Conservation (phyloP, 2,113 vertebrate species). For the Corydoras maculifer region DNA sequence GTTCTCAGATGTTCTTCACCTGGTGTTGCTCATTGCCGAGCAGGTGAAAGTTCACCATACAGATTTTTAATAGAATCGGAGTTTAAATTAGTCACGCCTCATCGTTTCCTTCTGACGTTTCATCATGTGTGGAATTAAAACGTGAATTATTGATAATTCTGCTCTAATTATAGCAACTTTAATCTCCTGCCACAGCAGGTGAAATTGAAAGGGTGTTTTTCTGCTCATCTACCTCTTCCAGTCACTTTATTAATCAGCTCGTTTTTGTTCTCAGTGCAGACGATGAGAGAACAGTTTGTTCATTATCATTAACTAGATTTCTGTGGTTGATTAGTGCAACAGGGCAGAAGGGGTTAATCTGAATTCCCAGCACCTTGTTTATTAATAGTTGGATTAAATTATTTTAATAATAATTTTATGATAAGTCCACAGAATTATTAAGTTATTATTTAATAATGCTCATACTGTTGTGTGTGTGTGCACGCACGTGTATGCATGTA, state of each 20-base stretch:
- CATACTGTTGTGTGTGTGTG: too few species aligned
- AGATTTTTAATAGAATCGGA: conserved; percentile 4
- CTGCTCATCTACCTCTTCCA: conserved; percentile 5
- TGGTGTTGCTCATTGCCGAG: neutral
- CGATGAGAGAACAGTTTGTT: too few species aligned
- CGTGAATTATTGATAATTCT: conserved; percentile 44
- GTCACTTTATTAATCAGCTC: too few species aligned
- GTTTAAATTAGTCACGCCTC: conserved; percentile 25
- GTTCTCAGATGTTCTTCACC: neutral
- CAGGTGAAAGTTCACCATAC: conserved; percentile 5
- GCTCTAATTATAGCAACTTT: conserved; percentile 40
- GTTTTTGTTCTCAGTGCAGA: too few species aligned
- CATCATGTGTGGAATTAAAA: conserved; percentile 37
- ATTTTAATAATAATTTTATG: too few species aligned
- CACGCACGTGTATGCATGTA: too few species aligned
- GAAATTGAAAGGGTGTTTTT: conserved; percentile 11
- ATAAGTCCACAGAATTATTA: too few species aligned
- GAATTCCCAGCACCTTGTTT: too few species aligned
- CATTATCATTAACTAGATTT: too few species aligned
- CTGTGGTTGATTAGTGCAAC: too few species aligned
- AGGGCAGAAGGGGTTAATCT: neutral
- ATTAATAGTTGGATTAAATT: too few species aligned
- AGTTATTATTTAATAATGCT: too few species aligned
- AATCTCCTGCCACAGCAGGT: conserved; percentile 14
- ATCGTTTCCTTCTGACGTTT: conserved; percentile 9